Percentiles rank a stretch among this genome's conserved stretches.
These are phyloP conservation scores for Arctocebus calabarensis DNA, from an alignment of 2,797 vertebrate genomes.

Conservation along the genomic window DNA sequence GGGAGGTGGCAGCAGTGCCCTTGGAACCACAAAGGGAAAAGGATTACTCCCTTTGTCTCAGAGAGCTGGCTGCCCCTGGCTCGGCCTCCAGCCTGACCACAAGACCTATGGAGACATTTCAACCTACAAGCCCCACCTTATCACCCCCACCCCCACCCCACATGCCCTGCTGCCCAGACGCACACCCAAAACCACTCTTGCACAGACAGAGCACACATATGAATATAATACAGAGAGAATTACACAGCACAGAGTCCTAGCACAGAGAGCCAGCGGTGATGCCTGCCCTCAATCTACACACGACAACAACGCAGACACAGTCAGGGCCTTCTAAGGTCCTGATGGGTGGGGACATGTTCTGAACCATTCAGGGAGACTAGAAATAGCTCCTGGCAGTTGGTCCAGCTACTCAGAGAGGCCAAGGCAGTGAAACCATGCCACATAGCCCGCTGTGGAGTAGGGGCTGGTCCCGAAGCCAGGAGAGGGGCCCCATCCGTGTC, in stretches of 20 bases:
- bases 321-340: not conserved
- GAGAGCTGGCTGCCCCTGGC: constrained; percentile 69
- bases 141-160: constrained; percentile 77
- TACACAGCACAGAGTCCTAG: constrained; percentile 87
- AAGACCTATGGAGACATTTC: constrained; percentile 75
- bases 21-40: not conserved
- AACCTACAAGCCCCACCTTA: constrained; percentile 80
- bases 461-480: not conserved
- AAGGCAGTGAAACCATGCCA: not conserved
- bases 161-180: constrained; percentile 77
- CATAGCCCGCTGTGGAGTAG: not conserved
- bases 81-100: constrained; percentile 72
- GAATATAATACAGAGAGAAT: constrained; percentile 86
- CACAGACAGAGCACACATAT: constrained; percentile 80
- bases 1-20: not conserved
- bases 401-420: constrained; percentile 64
- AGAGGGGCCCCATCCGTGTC: constrained; percentile 40
- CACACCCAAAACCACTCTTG: constrained; percentile 84
- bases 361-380: not conserved
- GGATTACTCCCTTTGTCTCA: not conserved
- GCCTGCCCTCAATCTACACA: constrained; percentile 62
- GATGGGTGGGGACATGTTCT: not conserved
- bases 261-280: constrained; percentile 83
- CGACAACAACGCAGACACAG: not conserved
- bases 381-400: not conserved